Evolutionary conservation across 2,888 invertebrate genomes (phyloP).

Genomic region (Dicranocentrus wangi): DNA sequence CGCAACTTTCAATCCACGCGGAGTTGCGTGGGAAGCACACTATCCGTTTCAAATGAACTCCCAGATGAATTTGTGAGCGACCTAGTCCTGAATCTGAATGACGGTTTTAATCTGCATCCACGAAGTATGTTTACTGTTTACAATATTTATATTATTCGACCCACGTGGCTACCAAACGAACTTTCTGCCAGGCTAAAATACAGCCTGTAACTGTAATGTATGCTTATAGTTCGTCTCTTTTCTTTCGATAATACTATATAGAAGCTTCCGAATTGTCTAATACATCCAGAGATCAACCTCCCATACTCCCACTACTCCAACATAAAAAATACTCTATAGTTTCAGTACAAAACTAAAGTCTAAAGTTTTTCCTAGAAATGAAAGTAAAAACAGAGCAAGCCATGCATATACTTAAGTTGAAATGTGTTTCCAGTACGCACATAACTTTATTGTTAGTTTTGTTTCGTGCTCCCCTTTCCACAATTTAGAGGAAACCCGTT

Average conservation of each 20-base stretch:
- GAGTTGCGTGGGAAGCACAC: not conserved
- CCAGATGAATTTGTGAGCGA: not conserved
- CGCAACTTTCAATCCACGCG: not conserved
- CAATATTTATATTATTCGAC: conserved; percentile 31
- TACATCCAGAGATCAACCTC: too few species aligned
- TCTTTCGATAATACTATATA: not conserved
- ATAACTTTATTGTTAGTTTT: conserved; percentile 26
- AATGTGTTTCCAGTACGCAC: too few species aligned
- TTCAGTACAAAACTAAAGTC: too few species aligned
- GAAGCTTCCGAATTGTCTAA: not conserved
- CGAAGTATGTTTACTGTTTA: conserved; percentile 3
- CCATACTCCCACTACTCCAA: too few species aligned
- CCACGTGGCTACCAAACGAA: conserved; percentile 40
- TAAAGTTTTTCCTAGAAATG: too few species aligned
- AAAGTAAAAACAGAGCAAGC: too few species aligned
- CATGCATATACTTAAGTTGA: too few species aligned
- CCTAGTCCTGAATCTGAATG: conserved; percentile 15
- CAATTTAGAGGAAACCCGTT: not conserved
- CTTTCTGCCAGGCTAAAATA: conserved; percentile 13
- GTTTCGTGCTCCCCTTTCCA: conserved; percentile 23
- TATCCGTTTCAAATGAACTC: conserved; percentile 4
- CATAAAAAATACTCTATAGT: too few species aligned
- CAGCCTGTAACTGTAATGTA: too few species aligned
- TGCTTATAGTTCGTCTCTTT: not conserved
- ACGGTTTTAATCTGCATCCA: conserved; percentile 8